These are phyloP conservation scores for Oscheius onirici DNA, from an alignment of 2,888 invertebrate genomes.

Conservation along the genomic window DNA sequence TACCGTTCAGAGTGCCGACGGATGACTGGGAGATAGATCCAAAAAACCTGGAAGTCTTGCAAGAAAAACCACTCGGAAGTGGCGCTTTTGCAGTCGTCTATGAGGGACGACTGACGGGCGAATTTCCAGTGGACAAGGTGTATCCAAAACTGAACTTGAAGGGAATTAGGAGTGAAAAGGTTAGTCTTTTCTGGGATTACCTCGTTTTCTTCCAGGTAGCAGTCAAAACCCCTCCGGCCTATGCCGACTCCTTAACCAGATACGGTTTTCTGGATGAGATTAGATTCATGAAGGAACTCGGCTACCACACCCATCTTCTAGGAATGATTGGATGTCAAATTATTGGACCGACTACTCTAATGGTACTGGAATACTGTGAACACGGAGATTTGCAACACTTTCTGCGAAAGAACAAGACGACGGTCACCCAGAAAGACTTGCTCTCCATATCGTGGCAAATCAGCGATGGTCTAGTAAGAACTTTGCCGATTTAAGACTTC, in stretches of 20 bases:
- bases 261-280: background rate
- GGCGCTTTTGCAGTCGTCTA: constrained; percentile 62
- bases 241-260: background rate
- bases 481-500: background rate
- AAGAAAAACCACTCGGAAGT: constrained; percentile 51
- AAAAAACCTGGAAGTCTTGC: constrained; percentile 44
- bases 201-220: no score
- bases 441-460: constrained; percentile 63
- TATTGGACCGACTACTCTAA: constrained; percentile 46
- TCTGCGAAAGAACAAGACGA: constrained; percentile 47
- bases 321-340: constrained; percentile 61
- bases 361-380: constrained; percentile 57
- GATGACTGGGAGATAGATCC: constrained; percentile 50
- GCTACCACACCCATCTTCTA: constrained; percentile 57
- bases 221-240: background rate
- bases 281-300: constrained; percentile 59
- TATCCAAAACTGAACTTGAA: no score
- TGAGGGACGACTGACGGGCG: constrained; percentile 52
- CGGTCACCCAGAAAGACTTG: constrained; percentile 53
- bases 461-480: constrained; percentile 47
- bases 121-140: background rate
- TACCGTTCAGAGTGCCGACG: no score
- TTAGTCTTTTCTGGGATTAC: no score
- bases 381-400: constrained; percentile 56
- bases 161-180: no score